phyloP scores from a whole-genome alignment of 1,140 invertebrate species.

The Aethina tumida region DNA sequence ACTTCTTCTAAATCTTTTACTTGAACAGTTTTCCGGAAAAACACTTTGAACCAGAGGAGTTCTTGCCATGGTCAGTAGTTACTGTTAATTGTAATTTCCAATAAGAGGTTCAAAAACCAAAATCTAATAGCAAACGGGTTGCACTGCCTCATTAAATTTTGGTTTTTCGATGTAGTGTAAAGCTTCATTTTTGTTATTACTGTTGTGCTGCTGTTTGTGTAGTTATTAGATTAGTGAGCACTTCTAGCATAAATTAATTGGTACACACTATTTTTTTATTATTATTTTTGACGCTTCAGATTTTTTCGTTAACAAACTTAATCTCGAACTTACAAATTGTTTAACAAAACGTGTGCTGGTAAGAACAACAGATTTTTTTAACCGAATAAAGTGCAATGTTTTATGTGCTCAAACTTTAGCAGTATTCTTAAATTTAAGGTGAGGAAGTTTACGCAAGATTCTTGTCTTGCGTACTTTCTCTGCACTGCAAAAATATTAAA shows the following conservation, averaged over 20 bases:
- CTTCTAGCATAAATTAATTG: not conserved
- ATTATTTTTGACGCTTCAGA: no score
- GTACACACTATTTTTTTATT: not conserved
- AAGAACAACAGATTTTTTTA: slow-evolving; percentile 21
- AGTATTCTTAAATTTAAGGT: no score
- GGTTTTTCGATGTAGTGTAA: slow-evolving; percentile 8
- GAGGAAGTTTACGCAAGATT: no score
- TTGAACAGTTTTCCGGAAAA: slow-evolving; percentile 59
- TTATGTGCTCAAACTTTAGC: slow-evolving; percentile 4
- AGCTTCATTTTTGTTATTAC: slow-evolving; percentile 4
- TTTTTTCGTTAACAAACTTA: no score
- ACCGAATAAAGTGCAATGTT: not conserved
- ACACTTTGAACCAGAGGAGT: slow-evolving; percentile 55
- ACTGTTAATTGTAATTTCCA: slow-evolving; percentile 8
- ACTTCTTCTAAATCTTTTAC: slow-evolving; percentile 25
- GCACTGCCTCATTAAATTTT: slow-evolving; percentile 10
- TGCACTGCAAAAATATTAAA: no score
- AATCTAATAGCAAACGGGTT: slow-evolving; percentile 5
- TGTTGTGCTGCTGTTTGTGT: slow-evolving; percentile 14
- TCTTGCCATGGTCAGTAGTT: slow-evolving; percentile 61
- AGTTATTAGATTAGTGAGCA: slow-evolving; percentile 10
- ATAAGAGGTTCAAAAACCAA: slow-evolving; percentile 6
- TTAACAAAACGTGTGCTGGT: slow-evolving; percentile 22
- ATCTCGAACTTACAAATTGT: slow-evolving; percentile 2
- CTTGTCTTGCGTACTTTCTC: no score